phyloP scores from a whole-genome alignment of 2,888 invertebrate genomes.

The Meloe dianella region DNA sequence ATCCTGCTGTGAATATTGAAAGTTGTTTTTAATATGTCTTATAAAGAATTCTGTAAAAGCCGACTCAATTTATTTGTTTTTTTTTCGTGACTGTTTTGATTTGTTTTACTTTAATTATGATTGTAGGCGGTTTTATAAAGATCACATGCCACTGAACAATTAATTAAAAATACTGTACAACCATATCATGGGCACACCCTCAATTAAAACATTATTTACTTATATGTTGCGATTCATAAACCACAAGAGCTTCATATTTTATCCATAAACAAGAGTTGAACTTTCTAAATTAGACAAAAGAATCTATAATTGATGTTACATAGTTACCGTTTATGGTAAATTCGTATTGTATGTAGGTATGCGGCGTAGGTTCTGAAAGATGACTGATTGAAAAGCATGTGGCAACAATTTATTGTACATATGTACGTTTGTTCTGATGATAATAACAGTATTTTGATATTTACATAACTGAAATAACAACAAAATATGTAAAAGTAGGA shows the following conservation, averaged over 20 bases:
- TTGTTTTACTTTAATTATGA: background rate
- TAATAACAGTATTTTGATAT: background rate
- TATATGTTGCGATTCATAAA: too few relatives aligned
- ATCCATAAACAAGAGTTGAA: background rate
- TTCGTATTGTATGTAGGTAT: background rate
- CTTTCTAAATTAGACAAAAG: background rate
- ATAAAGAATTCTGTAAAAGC: background rate
- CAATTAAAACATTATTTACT: background rate
- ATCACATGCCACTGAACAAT: conserved; percentile 1
- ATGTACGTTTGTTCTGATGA: background rate
- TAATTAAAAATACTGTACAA: background rate
- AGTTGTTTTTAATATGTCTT: background rate
- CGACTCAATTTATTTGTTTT: background rate
- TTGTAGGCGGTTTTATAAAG: background rate
- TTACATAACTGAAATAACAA: too few relatives aligned
- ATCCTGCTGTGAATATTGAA: conserved; percentile 8
- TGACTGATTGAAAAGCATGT: background rate
- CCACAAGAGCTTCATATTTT: too few relatives aligned
- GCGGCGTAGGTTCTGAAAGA: background rate
- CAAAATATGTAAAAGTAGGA: too few relatives aligned
- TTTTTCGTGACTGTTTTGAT: background rate
- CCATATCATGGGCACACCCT: background rate
- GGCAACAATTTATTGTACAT: background rate
- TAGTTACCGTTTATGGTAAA: background rate
- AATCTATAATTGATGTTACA: background rate